A percentile compares a stretch with the other conserved stretches of the same genome.
Conservation (phyloP, 1,140 invertebrate genomes). For the Drosophila oshimai region DNA sequence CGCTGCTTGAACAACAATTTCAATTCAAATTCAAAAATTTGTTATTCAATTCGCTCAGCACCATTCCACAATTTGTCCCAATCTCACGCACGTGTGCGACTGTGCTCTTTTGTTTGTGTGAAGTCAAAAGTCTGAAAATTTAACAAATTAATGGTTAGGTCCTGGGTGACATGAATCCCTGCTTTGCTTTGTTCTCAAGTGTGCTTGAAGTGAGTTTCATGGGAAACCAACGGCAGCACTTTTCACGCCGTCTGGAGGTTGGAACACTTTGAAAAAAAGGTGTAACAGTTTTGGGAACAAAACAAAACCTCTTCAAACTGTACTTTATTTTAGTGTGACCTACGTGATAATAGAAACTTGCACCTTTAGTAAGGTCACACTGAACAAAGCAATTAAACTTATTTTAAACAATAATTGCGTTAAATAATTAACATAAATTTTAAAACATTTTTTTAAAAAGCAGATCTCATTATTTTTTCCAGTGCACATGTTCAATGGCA, state of each 20-base stretch:
- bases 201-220: conserved; percentile 8
- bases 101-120: not conserved
- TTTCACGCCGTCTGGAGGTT: conserved; percentile 27
- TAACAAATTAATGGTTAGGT: conserved; percentile 51
- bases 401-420: too few species aligned
- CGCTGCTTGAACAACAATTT: conserved; percentile 37
- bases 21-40: conserved; percentile 9
- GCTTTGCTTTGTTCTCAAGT: conserved; percentile 25
- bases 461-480: not conserved
- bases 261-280: not conserved
- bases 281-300: too few species aligned
- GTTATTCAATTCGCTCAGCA: conserved; percentile 6
- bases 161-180: conserved; percentile 17
- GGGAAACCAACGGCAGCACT: conserved; percentile 20
- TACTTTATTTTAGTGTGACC: too few species aligned
- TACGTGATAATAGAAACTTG: too few species aligned
- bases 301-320: too few species aligned
- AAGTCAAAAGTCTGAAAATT: conserved; percentile 49
- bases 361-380: too few species aligned
- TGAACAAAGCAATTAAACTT: too few species aligned
- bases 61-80: not conserved
- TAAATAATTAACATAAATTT: too few species aligned
- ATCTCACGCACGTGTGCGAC: conserved; percentile 5
- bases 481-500: not conserved
- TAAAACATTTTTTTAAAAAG: too few species aligned